Conservation (phyloP, 2,113 vertebrate genomes). For the Crotalus helleri region DNA sequence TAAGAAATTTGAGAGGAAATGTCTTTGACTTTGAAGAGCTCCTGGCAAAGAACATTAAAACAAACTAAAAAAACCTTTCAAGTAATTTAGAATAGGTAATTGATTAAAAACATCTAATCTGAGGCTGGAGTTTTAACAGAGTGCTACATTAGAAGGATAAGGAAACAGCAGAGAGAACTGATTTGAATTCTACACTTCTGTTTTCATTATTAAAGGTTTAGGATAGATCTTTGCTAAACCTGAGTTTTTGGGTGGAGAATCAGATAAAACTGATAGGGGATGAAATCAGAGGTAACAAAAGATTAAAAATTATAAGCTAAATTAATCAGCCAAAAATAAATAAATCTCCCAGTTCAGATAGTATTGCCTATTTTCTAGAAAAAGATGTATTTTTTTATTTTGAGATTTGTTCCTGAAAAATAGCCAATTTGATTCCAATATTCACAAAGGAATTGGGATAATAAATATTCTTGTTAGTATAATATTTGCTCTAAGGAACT, state of each 20-base stretch:
- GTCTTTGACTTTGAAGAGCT: not conserved
- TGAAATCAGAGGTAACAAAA: not conserved
- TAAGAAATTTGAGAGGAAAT: not conserved
- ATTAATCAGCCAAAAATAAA: not conserved
- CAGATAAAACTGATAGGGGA: not conserved
- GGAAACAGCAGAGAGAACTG: not conserved
- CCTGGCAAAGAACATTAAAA: not conserved
- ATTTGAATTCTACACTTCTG: not conserved
- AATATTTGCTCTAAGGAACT: not conserved
- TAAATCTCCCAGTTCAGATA: not conserved
- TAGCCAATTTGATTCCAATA: not conserved
- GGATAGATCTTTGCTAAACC: not conserved
- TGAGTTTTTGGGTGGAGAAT: not conserved
- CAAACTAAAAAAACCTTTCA: not conserved
- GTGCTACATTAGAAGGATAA: not conserved
- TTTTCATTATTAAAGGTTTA: not conserved
- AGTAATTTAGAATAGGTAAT: not conserved
- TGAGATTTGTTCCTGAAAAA: not conserved
- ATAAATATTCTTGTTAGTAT: not conserved
- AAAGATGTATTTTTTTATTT: not conserved
- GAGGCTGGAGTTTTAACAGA: not conserved
- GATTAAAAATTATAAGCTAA: not conserved
- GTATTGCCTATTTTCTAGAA: not conserved
- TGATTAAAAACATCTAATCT: not conserved
- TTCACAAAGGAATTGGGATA: not conserved